phyloP scores from a whole-genome alignment of 1,140 invertebrate species.

The Hestina assimilis region DNA sequence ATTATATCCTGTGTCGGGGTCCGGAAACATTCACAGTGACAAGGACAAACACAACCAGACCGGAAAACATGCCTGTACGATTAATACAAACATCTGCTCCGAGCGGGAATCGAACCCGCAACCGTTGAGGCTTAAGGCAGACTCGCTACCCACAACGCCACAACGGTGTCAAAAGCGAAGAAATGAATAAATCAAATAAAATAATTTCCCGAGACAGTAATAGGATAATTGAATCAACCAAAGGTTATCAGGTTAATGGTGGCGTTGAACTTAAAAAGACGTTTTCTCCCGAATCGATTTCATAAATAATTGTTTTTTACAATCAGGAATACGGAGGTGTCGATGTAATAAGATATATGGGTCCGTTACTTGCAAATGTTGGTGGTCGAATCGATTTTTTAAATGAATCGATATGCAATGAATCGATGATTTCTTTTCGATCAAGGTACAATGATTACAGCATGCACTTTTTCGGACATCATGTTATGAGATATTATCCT shows the following conservation, averaged over 20 bases:
- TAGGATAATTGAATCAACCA: constrained; percentile 6
- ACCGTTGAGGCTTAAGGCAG: too few relatives aligned
- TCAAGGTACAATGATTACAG: constrained; percentile 29
- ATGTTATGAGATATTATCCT: constrained; percentile 24
- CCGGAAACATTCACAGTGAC: too few relatives aligned
- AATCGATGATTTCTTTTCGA: constrained; percentile 44
- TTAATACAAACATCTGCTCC: too few relatives aligned
- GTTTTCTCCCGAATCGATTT: constrained; percentile 39
- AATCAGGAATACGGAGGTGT: constrained; percentile 44
- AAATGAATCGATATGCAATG: constrained; percentile 46
- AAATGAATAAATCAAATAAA: neutral
- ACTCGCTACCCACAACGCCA: too few relatives aligned
- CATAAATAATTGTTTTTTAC: constrained; percentile 46
- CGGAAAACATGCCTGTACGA: too few relatives aligned
- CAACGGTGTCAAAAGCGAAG: too few relatives aligned
- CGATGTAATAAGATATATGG: constrained; percentile 55
- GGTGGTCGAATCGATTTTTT: constrained; percentile 52
- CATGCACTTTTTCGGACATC: constrained; percentile 23
- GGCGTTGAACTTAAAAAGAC: constrained; percentile 24
- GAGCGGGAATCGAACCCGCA: too few relatives aligned
- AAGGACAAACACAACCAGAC: too few relatives aligned
- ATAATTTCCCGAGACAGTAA: constrained; percentile 1
- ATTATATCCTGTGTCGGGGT: too few relatives aligned
- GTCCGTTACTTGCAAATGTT: constrained; percentile 58
- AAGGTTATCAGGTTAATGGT: constrained; percentile 22